These are phyloP conservation scores for Pseudoips prasinana DNA, from an alignment of 2,888 invertebrate genomes.

Conservation along the genomic window DNA sequence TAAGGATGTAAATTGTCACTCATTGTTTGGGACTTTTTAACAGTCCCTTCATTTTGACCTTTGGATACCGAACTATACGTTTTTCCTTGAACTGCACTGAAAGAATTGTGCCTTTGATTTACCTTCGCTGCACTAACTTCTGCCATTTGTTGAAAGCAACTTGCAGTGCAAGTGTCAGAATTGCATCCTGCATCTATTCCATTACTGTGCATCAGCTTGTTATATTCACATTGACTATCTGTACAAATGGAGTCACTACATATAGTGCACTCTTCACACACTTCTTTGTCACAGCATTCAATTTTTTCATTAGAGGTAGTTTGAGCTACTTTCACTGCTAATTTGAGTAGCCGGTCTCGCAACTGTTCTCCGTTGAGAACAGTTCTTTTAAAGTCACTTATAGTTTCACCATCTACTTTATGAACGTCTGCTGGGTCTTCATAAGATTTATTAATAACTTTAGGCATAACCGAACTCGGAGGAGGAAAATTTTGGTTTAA, in stretches of 20 bases:
- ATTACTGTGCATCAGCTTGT: conserved; percentile 71
- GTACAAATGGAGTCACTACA: conserved; percentile 78
- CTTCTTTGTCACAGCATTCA: conserved; percentile 78
- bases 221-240: conserved; percentile 76
- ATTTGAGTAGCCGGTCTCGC: conserved; percentile 84
- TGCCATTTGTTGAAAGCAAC: conserved; percentile 65
- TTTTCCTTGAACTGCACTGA: conserved; percentile 72
- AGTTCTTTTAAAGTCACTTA: conserved; percentile 71
- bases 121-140: conserved; percentile 54
- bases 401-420: conserved; percentile 57
- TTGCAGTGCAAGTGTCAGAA: conserved; percentile 70
- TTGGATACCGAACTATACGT: conserved; percentile 54
- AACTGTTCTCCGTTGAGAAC: conserved; percentile 85
- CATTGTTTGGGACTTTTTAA: conserved; percentile 74
- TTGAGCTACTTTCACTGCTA: conserved; percentile 78
- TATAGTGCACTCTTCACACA: conserved; percentile 76
- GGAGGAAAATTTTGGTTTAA: conserved; percentile 71
- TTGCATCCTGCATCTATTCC: conserved; percentile 69
- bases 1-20: conserved; percentile 76
- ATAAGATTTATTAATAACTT: conserved; percentile 47
- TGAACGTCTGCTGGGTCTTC: conserved; percentile 44
- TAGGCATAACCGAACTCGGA: conserved; percentile 49
- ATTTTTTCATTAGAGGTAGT: conserved; percentile 71
- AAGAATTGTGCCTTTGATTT: conserved; percentile 73
- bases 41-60: conserved; percentile 54